Percentiles rank a stretch among this genome's conserved stretches.
These are phyloP conservation scores for Oryzias curvinotus DNA, from an alignment of 2,113 vertebrate genomes.

Conservation along the genomic window DNA sequence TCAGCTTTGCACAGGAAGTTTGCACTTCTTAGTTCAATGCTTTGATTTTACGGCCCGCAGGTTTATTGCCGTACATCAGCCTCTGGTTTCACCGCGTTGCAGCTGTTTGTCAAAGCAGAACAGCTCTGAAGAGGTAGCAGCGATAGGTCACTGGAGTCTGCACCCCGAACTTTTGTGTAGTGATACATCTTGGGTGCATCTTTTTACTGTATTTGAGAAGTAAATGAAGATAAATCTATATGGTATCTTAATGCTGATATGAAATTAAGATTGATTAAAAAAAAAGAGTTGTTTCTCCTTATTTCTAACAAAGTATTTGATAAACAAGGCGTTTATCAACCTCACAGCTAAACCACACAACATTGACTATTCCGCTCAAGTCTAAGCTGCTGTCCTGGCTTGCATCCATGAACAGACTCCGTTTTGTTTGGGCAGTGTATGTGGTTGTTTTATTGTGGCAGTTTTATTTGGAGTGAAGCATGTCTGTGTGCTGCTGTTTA, in stretches of 20 bases:
- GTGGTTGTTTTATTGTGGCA: background rate
- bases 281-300: too few relatives aligned
- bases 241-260: too few relatives aligned
- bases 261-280: too few relatives aligned
- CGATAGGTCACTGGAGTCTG: too few relatives aligned
- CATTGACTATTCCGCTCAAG: too few relatives aligned
- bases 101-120: background rate
- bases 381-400: background rate
- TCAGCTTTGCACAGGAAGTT: conserved; percentile 4
- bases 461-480: conserved; percentile 16
- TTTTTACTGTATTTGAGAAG: too few relatives aligned
- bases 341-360: too few relatives aligned
- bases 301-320: too few relatives aligned
- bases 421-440: conserved; percentile 10
- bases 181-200: too few relatives aligned
- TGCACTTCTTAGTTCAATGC: background rate
- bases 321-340: too few relatives aligned
- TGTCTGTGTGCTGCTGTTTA: background rate
- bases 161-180: too few relatives aligned
- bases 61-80: background rate
- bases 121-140: background rate
- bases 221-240: too few relatives aligned
- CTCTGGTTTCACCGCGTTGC: background rate
- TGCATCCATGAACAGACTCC: background rate
- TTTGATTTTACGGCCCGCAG: background rate